Percentiles rank a stretch among this genome's conserved stretches.
These are phyloP conservation scores for Scolanthus callimorphus DNA, from an alignment of 92 coral and sea anemone species.

Conservation along the genomic window DNA sequence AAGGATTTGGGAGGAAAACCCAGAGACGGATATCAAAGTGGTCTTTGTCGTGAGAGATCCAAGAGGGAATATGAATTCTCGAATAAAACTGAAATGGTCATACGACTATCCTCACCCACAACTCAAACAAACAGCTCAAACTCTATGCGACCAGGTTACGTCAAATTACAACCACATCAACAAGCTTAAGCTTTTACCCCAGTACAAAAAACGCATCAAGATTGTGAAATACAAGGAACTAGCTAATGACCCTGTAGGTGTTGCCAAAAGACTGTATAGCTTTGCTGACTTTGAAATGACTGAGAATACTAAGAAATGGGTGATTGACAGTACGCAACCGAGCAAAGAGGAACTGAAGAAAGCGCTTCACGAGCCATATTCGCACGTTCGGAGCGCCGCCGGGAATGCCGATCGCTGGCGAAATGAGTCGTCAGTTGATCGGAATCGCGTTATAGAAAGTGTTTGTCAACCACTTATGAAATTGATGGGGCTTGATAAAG, in stretches of 20 bases:
- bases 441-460: slow-evolving; percentile 30
- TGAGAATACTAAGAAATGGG: slow-evolving; percentile 13
- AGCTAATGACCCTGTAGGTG: slow-evolving; percentile 31
- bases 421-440: slow-evolving; percentile 8
- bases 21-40: slow-evolving; percentile 9
- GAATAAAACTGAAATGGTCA: slow-evolving; percentile 33
- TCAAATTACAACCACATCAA: not conserved
- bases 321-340: slow-evolving; percentile 21
- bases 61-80: slow-evolving; percentile 33
- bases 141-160: slow-evolving; percentile 13
- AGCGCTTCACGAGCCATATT: slow-evolving; percentile 13
- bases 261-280: slow-evolving; percentile 19
- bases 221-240: slow-evolving; percentile 31
- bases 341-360: slow-evolving; percentile 2
- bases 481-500: slow-evolving; percentile 7
- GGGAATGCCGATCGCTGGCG: slow-evolving; percentile 55
- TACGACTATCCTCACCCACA: slow-evolving; percentile 23
- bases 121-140: not conserved
- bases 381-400: slow-evolving; percentile 31
- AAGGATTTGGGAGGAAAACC: slow-evolving; percentile 33
- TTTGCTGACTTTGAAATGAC: slow-evolving; percentile 41
- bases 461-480: slow-evolving; percentile 28
- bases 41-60: slow-evolving; percentile 44
- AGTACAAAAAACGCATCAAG: slow-evolving; percentile 8
- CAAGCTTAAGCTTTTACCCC: not conserved